These are phyloP conservation scores for human DNA, from an alignment of 2,113 vertebrate species.

Conservation along the genomic window DNA sequence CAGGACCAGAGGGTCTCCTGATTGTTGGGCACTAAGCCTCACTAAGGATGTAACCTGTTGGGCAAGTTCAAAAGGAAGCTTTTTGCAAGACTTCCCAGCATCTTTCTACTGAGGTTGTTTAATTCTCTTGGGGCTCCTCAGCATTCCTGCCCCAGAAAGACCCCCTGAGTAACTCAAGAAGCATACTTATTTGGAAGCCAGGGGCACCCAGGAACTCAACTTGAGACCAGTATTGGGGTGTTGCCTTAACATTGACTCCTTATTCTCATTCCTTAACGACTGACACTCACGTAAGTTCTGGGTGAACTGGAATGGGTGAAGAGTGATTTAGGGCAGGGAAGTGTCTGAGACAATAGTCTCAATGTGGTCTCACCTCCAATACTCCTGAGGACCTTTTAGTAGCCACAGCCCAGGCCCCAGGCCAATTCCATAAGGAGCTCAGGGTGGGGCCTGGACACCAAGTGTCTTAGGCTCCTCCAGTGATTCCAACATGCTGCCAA, in stretches of 20 bases:
- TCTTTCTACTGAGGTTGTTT: neutral
- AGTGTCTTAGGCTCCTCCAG: neutral
- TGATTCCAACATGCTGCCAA: neutral
- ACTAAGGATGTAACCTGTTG: neutral
- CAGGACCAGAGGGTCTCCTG: neutral
- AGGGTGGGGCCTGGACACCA: rapidly evolving
- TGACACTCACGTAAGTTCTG: neutral
- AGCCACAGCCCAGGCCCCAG: neutral
- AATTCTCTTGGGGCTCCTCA: neutral
- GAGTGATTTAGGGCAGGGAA: neutral
- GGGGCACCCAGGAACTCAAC: neutral
- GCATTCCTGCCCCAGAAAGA: neutral
- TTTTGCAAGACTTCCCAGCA: neutral
- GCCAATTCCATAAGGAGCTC: neutral
- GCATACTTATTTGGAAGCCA: neutral
- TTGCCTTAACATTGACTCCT: neutral
- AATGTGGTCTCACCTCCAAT: neutral
- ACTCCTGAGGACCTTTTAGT: neutral
- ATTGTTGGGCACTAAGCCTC: neutral
- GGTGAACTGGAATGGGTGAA: neutral
- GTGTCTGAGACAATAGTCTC: neutral
- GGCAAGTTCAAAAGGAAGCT: neutral
- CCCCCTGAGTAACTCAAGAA: neutral
- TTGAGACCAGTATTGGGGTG: neutral
- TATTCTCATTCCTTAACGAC: neutral